Evolutionary conservation across 2,113 vertebrate species (phyloP).

Genomic region (Coturnix japonica): DNA sequence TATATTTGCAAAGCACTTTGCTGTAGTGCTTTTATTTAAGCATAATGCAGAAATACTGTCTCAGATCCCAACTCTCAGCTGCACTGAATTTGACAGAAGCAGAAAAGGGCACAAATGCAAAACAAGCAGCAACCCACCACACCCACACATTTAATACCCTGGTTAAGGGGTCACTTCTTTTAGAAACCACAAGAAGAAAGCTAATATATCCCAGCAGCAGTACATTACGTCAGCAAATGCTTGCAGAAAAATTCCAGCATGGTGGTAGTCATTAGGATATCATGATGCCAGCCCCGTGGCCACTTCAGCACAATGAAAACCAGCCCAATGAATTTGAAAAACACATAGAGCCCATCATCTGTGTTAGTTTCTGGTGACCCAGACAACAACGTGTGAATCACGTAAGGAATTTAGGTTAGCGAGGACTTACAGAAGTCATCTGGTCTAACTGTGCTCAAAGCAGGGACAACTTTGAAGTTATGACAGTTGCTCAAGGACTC

Average conservation of each 20-base stretch:
- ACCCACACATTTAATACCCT: background rate
- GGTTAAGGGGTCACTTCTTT: background rate
- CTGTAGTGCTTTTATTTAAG: background rate
- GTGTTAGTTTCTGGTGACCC: background rate
- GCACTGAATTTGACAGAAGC: background rate
- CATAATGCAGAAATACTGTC: background rate
- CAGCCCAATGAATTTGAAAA: background rate
- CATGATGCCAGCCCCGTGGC: background rate
- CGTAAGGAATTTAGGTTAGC: background rate
- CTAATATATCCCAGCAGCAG: background rate
- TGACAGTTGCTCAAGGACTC: background rate
- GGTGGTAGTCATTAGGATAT: background rate
- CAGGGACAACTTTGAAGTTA: background rate
- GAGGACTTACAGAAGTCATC: background rate
- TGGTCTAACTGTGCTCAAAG: background rate
- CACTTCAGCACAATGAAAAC: background rate
- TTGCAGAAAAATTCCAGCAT: background rate
- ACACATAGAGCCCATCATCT: background rate
- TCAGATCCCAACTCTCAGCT: background rate
- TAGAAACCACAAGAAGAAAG: background rate
- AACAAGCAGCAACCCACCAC: background rate
- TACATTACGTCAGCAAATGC: background rate
- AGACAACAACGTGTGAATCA: background rate
- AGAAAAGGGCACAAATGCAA: background rate
- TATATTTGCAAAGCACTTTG: background rate